A percentile compares a stretch with the other conserved stretches of the same genome.
Evolutionary conservation across 2,797 vertebrate species (phyloP).

Genomic region (Amniataba percoides): DNA sequence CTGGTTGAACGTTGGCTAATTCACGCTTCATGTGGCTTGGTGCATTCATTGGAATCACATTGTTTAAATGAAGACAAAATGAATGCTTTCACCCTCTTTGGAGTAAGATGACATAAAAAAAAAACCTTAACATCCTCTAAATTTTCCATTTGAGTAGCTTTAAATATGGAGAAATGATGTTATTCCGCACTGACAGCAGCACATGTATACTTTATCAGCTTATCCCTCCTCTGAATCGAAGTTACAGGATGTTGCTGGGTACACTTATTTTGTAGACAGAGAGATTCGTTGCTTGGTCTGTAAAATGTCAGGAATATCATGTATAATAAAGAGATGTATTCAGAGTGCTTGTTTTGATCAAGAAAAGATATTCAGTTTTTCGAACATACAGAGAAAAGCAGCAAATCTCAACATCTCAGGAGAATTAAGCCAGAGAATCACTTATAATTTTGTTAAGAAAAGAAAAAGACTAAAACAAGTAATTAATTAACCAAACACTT

Average conservation of each 20-base stretch:
- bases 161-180: background rate
- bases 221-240: background rate
- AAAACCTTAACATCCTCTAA: background rate
- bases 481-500: background rate
- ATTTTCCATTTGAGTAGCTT: background rate
- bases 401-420: background rate
- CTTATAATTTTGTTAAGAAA: background rate
- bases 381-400: background rate
- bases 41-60: conserved; percentile 33
- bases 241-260: background rate
- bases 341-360: background rate
- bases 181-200: background rate
- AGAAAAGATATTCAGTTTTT: background rate
- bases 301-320: background rate
- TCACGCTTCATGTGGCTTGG: conserved; percentile 19
- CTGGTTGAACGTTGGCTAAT: conserved; percentile 19
- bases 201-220: background rate
- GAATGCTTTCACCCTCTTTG: background rate
- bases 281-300: background rate
- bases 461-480: background rate
- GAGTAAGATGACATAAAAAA: background rate
- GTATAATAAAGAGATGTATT: background rate
- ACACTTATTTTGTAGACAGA: background rate
- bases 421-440: background rate
- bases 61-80: conserved; percentile 23